Base-by-base conservation (phyloP, 2,888 invertebrate species). In the Eugnorisma glareosa region DNA sequence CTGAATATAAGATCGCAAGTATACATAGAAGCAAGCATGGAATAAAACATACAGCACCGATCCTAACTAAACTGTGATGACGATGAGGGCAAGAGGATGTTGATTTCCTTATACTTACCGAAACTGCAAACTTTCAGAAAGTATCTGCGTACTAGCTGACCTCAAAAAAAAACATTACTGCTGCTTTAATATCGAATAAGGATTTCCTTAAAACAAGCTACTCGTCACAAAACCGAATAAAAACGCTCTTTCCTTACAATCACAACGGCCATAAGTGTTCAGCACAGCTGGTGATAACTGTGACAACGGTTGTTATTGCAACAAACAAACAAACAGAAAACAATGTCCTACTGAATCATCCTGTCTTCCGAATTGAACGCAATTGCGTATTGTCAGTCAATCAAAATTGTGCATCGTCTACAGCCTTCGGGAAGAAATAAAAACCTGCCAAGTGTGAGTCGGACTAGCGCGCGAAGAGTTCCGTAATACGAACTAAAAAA, bases 321-420 rank as follows among this genome's bases (percentile, higher is more conserved):
- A 69, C 37, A 79, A 63, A 73, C 73, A 67, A 79, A 73, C 63
- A 75, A 35, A 67, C 67, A 28, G 31, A 72, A 70, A 59, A 82
- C 82, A 81, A 82, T 82, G 48, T 72, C 21, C 45, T 37, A 54
- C 51, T 83, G 75, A 83, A 75, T 80, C 83, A 84, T 79, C 74
- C 54, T 71, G 13, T 21, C 64, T 67, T 74, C 37, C 78, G 43
- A 74, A 13, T 59, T 24, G 2, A 24, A 18, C 48, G 43, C 31
- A 28, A 54, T 64, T 48, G 48, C 48, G 66, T 66, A 85, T 80
- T 85, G 80, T 82, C 75, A 37, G 73, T 45, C 64, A 69, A 74
- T 82, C 45, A 67, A 74, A 66, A 76, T 67, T 51, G 31, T 71
- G n/a, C 43, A 11, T 51, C 54, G 66, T 24, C 24, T 66, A 54